Evolutionary conservation across 2,113 vertebrate genomes (phyloP).

Genomic region (Sciurus niger): DNA sequence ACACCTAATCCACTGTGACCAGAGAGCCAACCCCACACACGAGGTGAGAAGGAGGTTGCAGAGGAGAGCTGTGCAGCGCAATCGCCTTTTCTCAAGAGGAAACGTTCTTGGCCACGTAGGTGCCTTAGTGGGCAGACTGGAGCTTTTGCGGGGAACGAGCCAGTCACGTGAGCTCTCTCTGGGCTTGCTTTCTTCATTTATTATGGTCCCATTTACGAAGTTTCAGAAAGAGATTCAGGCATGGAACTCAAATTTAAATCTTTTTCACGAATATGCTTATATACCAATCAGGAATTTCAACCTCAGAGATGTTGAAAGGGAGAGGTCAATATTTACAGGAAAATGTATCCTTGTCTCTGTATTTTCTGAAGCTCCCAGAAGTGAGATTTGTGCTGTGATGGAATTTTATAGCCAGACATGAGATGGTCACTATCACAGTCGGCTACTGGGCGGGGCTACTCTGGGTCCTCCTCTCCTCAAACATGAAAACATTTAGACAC

Average conservation of each 20-base stretch:
- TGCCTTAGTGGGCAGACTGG: background rate
- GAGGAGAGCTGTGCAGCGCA: too few relatives aligned
- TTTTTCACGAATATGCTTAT: background rate
- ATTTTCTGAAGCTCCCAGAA: background rate
- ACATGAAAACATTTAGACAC: too few relatives aligned
- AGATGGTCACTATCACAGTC: rapidly evolving
- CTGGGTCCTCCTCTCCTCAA: too few relatives aligned
- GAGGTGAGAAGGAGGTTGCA: background rate
- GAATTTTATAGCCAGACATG: rapidly evolving
- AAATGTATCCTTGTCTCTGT: background rate
- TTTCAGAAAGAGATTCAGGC: background rate
- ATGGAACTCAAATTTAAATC: background rate
- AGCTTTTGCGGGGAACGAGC: background rate
- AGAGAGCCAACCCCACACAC: background rate
- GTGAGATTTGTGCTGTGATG: rapidly evolving
- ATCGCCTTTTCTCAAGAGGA: background rate
- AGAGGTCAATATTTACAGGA: background rate
- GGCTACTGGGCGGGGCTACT: rapidly evolving
- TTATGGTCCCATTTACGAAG: background rate
- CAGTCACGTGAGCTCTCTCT: background rate
- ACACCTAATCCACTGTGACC: background rate
- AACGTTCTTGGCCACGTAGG: background rate
- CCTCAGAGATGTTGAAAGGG: background rate
- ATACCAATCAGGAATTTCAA: background rate
- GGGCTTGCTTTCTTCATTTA: background rate